Evolutionary conservation across 2,797 vertebrate species (phyloP).

Genomic region (Macropodus opercularis): DNA sequence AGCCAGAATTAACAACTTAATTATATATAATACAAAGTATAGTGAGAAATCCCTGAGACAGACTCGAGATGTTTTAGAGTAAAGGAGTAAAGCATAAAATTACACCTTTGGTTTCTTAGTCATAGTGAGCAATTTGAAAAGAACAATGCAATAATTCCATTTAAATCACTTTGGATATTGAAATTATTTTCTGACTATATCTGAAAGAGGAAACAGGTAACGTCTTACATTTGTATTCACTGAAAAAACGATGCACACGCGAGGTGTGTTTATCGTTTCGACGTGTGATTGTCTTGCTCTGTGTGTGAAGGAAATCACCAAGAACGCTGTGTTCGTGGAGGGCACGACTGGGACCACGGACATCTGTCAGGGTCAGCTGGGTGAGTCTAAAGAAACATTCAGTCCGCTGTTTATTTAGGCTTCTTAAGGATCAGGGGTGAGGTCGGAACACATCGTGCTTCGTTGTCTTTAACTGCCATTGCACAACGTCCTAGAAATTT

Average conservation of each 20-base stretch:
- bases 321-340: constrained; percentile 82
- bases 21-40: not conserved
- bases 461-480: constrained; percentile 3
- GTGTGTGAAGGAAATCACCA: constrained; percentile 76
- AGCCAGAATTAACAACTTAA: not conserved
- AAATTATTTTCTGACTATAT: too few relatives aligned
- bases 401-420: not conserved
- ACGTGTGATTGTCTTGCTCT: too few relatives aligned
- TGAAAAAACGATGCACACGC: too few relatives aligned
- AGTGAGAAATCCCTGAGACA: not conserved
- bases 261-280: too few relatives aligned
- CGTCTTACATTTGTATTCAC: too few relatives aligned
- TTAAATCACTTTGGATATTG: too few relatives aligned
- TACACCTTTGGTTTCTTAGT: too few relatives aligned
- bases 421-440: not conserved
- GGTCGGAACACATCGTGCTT: constrained; percentile 3
- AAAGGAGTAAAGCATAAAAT: too few relatives aligned
- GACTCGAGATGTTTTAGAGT: not conserved
- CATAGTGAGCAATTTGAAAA: too few relatives aligned
- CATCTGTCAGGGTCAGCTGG: constrained; percentile 86
- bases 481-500: constrained; percentile 17
- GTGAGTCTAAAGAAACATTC: constrained; percentile 68
- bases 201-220: too few relatives aligned
- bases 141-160: too few relatives aligned
- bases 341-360: constrained; percentile 82